phyloP scores from a whole-genome alignment of 1,140 invertebrate species.

The Acyrthosiphon pisum region DNA sequence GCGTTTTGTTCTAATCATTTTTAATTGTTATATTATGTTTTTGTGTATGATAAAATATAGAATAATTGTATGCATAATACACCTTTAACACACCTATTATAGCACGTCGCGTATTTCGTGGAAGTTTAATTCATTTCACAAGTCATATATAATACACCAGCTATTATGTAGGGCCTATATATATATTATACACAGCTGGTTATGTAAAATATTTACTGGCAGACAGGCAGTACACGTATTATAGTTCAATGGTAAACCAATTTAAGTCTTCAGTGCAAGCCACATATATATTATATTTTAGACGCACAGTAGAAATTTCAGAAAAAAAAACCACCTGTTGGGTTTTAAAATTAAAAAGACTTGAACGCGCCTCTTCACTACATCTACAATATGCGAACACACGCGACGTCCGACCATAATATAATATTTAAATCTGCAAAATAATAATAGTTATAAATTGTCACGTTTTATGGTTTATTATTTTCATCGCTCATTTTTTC shows the following conservation, averaged over 20 bases:
- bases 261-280: background rate
- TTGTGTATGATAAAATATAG: background rate
- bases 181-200: no score
- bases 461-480: background rate
- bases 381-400: background rate
- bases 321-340: conserved; percentile 7
- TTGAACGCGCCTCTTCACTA: background rate
- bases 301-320: background rate
- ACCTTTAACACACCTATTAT: background rate
- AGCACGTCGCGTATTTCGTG: background rate
- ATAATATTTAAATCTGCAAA: background rate
- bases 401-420: background rate
- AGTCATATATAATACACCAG: background rate
- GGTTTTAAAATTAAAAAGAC: conserved; percentile 14
- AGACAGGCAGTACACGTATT: background rate
- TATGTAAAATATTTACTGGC: no score
- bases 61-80: background rate
- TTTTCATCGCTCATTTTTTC: background rate
- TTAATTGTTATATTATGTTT: background rate
- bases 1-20: background rate
- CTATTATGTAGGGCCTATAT: background rate
- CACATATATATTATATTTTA: background rate
- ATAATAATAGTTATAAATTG: background rate
- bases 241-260: background rate
- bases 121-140: background rate